Base-by-base conservation (phyloP, 2,888 invertebrate species). In the Apamea crenata region DNA sequence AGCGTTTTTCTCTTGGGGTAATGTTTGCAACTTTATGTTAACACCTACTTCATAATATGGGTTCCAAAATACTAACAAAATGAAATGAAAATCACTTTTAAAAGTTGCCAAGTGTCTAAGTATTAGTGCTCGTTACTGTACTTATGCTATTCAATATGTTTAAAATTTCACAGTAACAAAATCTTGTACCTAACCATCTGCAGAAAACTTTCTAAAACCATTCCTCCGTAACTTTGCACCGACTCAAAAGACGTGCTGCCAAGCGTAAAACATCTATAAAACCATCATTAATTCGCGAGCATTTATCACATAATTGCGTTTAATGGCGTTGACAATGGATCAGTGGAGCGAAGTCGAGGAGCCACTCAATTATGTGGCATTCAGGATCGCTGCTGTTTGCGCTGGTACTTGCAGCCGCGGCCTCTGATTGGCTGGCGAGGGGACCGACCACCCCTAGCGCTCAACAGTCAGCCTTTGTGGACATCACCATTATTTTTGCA, bases 331-430 rank as follows among this genome's bases (percentile, higher is more conserved):
- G 90, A 96, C 96, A 96, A 96, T 96, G 91, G 94, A 92, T 92
- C 93, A 90, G 91, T 89, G 88, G 88, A 91, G 91, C 93, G 87
- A 40, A 80, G 86, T 88, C 84, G 92, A 94, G 89, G 93, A 93
- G 94, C 93, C 94, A 94, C 95, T 95, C 94, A 94, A 96, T 96
- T 96, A 96, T 93, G 94, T 93, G 93, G 95, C 94, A 95, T 95
- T 96, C 95, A 95, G 93, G 91, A 92, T 90, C 92, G 91, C 67
- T 90, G 90, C 91, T 95, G 95, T 95, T 96, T 96, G 95, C 95
- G 86, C 91, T 94, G 94, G 93, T 90, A 91, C 93, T 92, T 92
- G 92, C 84, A 90, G 89, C 87, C 92, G 92, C 93, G 94, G 83
- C 92, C 93, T 92, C 95, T 96, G 94, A 96, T 96, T 96, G 96